Base-by-base conservation (phyloP, 2,113 vertebrate species). In the Lasiurus borealis region DNA sequence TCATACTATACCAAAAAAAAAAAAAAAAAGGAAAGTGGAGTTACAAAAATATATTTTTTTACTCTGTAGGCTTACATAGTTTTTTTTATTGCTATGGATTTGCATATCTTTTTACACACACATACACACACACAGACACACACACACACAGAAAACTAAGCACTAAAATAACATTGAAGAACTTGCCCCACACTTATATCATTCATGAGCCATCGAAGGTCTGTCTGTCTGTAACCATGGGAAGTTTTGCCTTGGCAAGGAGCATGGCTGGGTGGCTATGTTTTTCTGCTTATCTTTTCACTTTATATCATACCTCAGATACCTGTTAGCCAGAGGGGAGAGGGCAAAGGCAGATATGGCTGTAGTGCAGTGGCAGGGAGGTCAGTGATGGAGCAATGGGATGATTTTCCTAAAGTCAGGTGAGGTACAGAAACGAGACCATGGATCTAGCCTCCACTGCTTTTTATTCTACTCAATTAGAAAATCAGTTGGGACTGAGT, bases 121-220 rank as follows among this genome's bases (percentile, higher is more conserved):
- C 52, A 57, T 27, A 66, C n/a, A 66, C 40, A 73, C n/a, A n/a
- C n/a, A n/a, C n/a, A n/a, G n/a, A n/a, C n/a, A n/a, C 46, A 50
- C 50, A 50, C 23, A 85, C 46, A n/a, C 12, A 46, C n/a, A 57
- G 18, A 19, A 75, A 19, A 29, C n/a, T 21, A 1, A 57, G 76
- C 12, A 62, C 57, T 62, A 54, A 36, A 14, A 34, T 44, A 18
- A 9, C 69, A 44, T 16, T 2, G 18, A 18, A 25, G 34, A 64
- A 59, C 40, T 9, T 18, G 15, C 3, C 77, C 34, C 31, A 16
- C 29, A 4, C 21, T 5, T 18, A 13, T 6, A 23, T 14, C 12
- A 19, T 25, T n/a, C 8, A 8, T 0, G 31, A 36, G 23, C 4
- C 21, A 18, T 54, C 14, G 1, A 13, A 9, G n/a, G 21, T n/a